Percentiles rank a stretch among this genome's conserved stretches.
phyloP scores from a whole-genome alignment of 2,797 vertebrate species.

The Mastacembelus armatus region DNA sequence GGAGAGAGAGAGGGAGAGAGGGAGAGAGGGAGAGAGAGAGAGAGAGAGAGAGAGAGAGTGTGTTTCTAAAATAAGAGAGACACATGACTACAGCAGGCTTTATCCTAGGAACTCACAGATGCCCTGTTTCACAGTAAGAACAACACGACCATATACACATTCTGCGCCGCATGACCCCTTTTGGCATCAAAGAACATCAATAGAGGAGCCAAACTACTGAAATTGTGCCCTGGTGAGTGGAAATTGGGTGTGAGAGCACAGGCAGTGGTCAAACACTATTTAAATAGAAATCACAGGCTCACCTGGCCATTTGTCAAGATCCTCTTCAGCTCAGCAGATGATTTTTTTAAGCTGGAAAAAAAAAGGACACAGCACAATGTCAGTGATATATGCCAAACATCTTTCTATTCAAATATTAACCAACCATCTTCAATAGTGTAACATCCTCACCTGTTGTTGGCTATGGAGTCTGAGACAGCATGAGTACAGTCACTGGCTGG shows the following conservation, averaged over 20 bases:
- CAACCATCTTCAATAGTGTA: not conserved
- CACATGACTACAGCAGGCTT: conserved; percentile 1
- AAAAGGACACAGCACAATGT: conserved; percentile 25
- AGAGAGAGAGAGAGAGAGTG: not conserved
- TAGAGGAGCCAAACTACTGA: conserved; percentile 83
- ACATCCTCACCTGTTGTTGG: conserved; percentile 92
- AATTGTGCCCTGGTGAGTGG: conserved; percentile 87
- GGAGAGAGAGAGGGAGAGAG: conserved; percentile 1
- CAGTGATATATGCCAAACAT: not conserved
- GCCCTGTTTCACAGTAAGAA: conserved; percentile 37
- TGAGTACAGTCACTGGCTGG: conserved; percentile 87
- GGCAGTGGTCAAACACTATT: conserved; percentile 43
- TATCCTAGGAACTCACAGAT: conserved; percentile 8
- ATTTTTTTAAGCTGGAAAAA: conserved; percentile 90
- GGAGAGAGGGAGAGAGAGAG: not conserved
- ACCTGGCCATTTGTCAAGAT: conserved; percentile 97
- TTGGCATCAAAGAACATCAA: conserved; percentile 86
- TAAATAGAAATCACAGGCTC: conserved; percentile 40
- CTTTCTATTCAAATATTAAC: conserved; percentile 11
- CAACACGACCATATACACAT: conserved; percentile 79
- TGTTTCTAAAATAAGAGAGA: not conserved
- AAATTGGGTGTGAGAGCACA: conserved; percentile 71
- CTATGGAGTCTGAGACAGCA: conserved; percentile 86
- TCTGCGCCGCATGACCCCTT: conserved; percentile 70
- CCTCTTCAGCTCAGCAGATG: conserved; percentile 97